Percentiles rank a stretch among this genome's conserved stretches.
Evolutionary conservation across 2,113 vertebrate genomes (phyloP).

Genomic region (Corythornis madagascariensis): DNA sequence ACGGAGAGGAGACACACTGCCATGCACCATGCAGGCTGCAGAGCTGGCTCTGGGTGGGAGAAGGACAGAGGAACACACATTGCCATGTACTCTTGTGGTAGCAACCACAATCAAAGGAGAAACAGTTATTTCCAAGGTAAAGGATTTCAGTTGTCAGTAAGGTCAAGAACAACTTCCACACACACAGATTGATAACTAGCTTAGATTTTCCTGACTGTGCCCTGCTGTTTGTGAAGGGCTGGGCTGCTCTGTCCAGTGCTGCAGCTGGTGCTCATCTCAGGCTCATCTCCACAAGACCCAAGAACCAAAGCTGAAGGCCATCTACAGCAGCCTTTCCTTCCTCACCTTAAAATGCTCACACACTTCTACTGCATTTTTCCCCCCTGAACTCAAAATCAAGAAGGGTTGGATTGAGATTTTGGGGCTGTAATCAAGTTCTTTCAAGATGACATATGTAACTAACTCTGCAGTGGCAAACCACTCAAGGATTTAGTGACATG

Average conservation of each 20-base stretch:
- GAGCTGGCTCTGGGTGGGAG: background rate
- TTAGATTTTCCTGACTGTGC: background rate
- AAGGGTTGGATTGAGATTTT: background rate
- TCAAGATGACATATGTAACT: background rate
- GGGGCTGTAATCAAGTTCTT: background rate
- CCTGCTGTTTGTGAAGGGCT: background rate
- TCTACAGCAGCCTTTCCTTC: background rate
- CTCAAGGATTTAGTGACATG: background rate
- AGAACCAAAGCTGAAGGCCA: background rate
- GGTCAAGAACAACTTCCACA: background rate
- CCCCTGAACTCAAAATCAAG: background rate
- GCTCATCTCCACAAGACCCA: background rate
- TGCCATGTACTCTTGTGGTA: background rate
- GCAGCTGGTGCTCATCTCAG: background rate
- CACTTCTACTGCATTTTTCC: background rate
- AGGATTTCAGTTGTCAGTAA: slow-evolving; percentile 16
- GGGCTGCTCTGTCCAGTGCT: background rate
- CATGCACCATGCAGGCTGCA: background rate
- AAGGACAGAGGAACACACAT: background rate
- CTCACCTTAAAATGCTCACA: background rate
- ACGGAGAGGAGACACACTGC: background rate
- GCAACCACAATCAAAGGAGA: background rate
- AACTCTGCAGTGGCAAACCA: background rate
- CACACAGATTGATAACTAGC: background rate
- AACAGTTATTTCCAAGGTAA: background rate